phyloP scores from a whole-genome alignment of 2,888 invertebrate genomes.

The Smittia aterrima region DNA sequence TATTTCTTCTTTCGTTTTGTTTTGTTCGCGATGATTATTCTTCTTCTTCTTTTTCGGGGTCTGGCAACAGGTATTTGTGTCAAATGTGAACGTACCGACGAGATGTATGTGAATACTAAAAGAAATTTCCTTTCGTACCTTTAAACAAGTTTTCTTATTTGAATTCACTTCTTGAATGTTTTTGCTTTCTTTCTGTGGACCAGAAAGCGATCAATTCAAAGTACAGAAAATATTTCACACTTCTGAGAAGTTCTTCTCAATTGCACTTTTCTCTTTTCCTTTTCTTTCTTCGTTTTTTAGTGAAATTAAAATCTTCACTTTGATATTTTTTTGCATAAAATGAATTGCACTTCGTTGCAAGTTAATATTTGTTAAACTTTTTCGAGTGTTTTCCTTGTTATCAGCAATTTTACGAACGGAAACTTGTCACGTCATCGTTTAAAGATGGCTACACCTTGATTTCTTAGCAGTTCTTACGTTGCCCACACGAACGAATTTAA shows the following conservation, averaged over 20 bases:
- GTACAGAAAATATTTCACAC: background rate
- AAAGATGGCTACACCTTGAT: constrained; percentile 35
- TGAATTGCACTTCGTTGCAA: background rate
- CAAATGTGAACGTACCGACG: constrained; percentile 38
- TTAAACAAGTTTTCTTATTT: too few relatives aligned
- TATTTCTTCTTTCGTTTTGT: background rate
- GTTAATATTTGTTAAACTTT: background rate
- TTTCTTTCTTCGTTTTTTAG: background rate
- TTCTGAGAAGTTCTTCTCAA: constrained; percentile 7
- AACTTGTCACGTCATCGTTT: constrained; percentile 31
- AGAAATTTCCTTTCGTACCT: background rate
- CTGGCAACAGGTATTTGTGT: constrained; percentile 32
- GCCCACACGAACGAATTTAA: constrained; percentile 8
- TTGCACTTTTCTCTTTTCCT: background rate
- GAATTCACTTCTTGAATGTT: background rate
- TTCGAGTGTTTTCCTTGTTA: background rate
- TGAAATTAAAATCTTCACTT: too few relatives aligned
- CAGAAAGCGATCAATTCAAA: background rate
- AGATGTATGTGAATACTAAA: background rate
- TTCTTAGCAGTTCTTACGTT: constrained; percentile 25
- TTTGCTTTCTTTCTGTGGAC: background rate
- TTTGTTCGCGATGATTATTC: background rate
- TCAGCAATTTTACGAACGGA: too few relatives aligned
- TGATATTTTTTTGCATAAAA: background rate
- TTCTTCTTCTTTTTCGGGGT: background rate